These are phyloP conservation scores for Phaethon lepturus DNA, from an alignment of 2,113 vertebrate species.

Conservation along the genomic window DNA sequence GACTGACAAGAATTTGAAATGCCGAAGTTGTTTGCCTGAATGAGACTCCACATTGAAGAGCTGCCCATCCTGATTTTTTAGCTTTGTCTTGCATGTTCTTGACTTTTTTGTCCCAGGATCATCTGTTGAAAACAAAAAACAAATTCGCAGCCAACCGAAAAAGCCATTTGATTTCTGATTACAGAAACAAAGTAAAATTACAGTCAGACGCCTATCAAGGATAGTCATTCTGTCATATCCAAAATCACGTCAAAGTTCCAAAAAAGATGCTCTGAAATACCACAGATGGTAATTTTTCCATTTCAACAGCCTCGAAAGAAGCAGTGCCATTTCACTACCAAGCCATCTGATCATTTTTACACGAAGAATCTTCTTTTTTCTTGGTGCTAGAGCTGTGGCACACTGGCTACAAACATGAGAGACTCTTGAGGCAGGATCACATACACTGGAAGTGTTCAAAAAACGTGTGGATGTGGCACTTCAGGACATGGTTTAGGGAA, in stretches of 20 bases:
- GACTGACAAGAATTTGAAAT: slow-evolving; percentile 91
- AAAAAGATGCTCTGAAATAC: neutral
- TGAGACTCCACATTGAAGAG: slow-evolving; percentile 87
- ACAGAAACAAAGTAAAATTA: neutral
- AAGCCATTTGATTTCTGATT: neutral
- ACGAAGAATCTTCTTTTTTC: neutral
- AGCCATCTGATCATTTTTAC: neutral
- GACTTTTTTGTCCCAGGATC: slow-evolving; percentile 50
- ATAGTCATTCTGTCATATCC: neutral
- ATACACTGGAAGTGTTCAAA: too few species aligned
- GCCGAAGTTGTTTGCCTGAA: slow-evolving; percentile 90
- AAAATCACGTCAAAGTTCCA: neutral
- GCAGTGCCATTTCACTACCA: neutral
- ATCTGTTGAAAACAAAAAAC: slow-evolving; percentile 61
- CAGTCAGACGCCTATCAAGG: neutral
- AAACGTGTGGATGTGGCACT: too few species aligned
- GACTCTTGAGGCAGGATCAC: neutral
- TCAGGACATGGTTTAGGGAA: too few species aligned
- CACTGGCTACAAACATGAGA: neutral
- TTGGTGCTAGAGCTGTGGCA: neutral
- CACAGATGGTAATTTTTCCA: neutral
- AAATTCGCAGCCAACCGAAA: neutral
- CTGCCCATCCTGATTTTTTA: slow-evolving; percentile 72
- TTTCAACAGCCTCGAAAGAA: neutral
- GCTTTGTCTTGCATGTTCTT: slow-evolving; percentile 19